Base-by-base conservation (phyloP, 2,113 vertebrate species). In the Pteropus alecto region DNA sequence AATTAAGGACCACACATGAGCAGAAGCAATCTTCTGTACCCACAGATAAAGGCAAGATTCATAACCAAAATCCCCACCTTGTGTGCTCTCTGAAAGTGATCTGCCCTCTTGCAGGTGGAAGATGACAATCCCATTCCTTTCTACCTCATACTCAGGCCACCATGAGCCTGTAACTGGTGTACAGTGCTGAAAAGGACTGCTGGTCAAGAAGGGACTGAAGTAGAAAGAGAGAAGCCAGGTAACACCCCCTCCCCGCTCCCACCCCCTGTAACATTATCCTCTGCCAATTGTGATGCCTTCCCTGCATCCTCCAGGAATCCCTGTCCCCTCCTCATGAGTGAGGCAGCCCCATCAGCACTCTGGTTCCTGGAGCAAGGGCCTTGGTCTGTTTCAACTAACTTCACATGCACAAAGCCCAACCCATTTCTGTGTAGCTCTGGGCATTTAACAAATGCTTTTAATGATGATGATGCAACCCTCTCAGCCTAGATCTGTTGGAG, bases 401-500 rank as follows among this genome's bases (percentile, higher is more conserved):
- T 93, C 81, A 48, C 5, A 11, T 56, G 56, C 78, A 48, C 16
- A 26, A 83, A 94, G 43, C 68, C 51, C 82, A 90, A 76, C 26
- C 78, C 65, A 77, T 51, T 94, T 93, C 87, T 71, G 67, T 65
- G 77, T 28, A 83, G 95, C 93, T 93, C 68, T 70, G 43, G 46
- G 83, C 94, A 95, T 92, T 97, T 96, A 97, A 97, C 83, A 96
- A 96, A 95, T 94, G 91, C 89, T 95, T 93, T 97, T 94, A 96
- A 95, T 87, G 94, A 93, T 56, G 82, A 79, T 96, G 97, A 97
- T 97, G 95, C 96, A 98, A 98, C 78, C 54, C 33, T 33, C 87
- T 97, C 96, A 88, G 76, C 74, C 97, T 81, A 94, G 91, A 74
- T 96, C 95, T 74, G 22, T 70, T 93, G 93, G 38, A 2, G 0